Evolutionary conservation across 2,888 invertebrate genomes (phyloP), one percentile per base, ranked within the genome.

Genomic region (Ptilodon capucinus): DNA sequence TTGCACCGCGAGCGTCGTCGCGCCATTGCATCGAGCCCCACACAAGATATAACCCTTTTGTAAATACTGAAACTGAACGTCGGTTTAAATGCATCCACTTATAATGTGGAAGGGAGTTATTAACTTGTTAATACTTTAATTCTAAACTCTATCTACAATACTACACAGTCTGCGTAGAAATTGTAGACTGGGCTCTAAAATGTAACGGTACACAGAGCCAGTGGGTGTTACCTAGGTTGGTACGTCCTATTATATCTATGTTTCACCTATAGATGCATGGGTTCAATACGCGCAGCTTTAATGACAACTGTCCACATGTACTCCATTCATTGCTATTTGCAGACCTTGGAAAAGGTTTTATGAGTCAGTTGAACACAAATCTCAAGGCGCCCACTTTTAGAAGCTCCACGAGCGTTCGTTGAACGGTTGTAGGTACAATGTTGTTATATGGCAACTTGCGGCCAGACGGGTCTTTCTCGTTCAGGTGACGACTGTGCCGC

Each of bases 391-490:
- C 13, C 38, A 19, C 13, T 38, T 38, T 38, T 9, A 35, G 8
- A 3, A 11, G 9, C 17, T 17, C 6, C 19, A 18, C 38, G 19
- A 17, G 38, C 38, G n/a, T 19, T 17, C 17, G 38, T n/a, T 19
- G 18, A 19, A 18, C 19, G 23, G 19, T 40, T 44, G 44, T n/a
- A n/a, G n/a, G n/a, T 42, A 41, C 56, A 50, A 47, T 60, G 8
- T 11, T 35, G 32, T 25, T 40, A 60, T 67, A 77, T 65, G 66
- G 65, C 48, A 69, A 65, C 56, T 63, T 66, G 71, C 60, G 57
- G 17, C 48, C 46, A 60, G 67, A 75, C 79, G 44, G 62, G 81
- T 75, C 62, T 70, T 76, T 71, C 78, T 73, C 52, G 79, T 76
- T 79, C 63, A 48, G 11, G 25, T 68, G 67, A 67, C 63, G 59